These are phyloP conservation scores for Morus bassanus DNA, from an alignment of 2,797 vertebrate species.

Conservation along the genomic window DNA sequence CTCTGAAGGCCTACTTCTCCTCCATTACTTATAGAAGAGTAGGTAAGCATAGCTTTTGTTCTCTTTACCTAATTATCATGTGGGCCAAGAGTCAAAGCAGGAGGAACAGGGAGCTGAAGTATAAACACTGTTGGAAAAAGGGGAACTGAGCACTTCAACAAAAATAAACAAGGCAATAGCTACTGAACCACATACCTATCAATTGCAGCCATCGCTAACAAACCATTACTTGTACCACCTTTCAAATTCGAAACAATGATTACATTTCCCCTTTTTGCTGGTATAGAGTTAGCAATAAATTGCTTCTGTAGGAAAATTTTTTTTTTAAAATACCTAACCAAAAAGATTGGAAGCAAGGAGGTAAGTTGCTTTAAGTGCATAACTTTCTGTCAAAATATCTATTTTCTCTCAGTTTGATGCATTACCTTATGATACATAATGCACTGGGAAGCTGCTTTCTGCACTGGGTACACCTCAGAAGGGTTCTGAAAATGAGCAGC, in stretches of 20 bases:
- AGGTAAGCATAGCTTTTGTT: not conserved
- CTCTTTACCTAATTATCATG: not conserved
- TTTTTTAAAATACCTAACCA: not conserved
- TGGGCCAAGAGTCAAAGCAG: not conserved
- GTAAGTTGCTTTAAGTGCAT: not conserved
- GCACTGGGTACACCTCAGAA: not conserved
- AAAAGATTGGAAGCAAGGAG: not conserved
- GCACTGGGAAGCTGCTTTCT: not conserved
- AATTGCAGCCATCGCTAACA: not conserved
- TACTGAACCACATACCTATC: not conserved
- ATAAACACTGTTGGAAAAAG: not conserved
- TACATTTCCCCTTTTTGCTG: not conserved
- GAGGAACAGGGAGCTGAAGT: not conserved
- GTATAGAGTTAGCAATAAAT: not conserved
- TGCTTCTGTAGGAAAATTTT: not conserved
- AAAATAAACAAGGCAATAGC: not conserved
- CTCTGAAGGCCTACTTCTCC: not conserved
- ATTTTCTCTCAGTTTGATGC: slow-evolving; percentile 12
- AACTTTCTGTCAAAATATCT: slow-evolving; percentile 6
- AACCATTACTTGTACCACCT: not conserved
- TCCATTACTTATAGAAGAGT: not conserved
- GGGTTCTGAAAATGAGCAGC: not conserved
- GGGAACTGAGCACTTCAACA: not conserved
- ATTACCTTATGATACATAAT: not conserved
- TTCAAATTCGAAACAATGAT: not conserved